Base-by-base conservation (phyloP, 2,888 invertebrate species). In the Epinotia bilunana region DNA sequence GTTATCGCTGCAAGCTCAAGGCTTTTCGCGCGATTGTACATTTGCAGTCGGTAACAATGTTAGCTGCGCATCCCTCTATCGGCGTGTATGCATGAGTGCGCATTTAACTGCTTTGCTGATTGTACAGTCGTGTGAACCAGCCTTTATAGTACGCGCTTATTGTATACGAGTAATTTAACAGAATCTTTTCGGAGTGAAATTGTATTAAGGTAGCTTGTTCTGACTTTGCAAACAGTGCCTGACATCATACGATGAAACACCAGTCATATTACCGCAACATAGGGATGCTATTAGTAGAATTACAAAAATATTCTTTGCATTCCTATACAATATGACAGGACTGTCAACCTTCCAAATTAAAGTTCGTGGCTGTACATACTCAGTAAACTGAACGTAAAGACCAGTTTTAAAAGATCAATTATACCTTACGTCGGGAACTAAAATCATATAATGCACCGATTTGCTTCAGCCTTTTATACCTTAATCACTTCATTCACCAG, bases 121-220 rank as follows among this genome's bases (percentile, higher is more conserved):
- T 70, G 74, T 65, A 70, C 74, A 43, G 61, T 33, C 71, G 67
- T 67, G 58, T 58, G 63, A 9, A 62, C n/a, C 64, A 64, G 70
- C 69, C 76, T 70, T 64, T 69, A 76, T 69, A 39, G 61, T 43
- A 72, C 9, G 72, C 77, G 77, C 77, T 80, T 80, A 58, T 78
- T 79, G 80, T 80, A 80, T 80, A 80, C 80, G 80, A 80, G 46
- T 67, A 75, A 62, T 64, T 18, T 68, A 60, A 60, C 53, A 49
- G 33, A 53, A 64, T 64, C 58, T 23, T 64, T 71, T 71, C 43
- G 64, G 46, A n/a, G 49, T 43, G 18, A 28, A 73, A 39, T 69
- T 73, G 18, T 69, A 62, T 62, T 61, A 16, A 33, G 58, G n/a
- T 60, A 46, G 46, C 69, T 69, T 68, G 18, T 39, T 60, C 28